Conservation (phyloP, 2,888 invertebrate species). For the Eupithecia insigniata region DNA sequence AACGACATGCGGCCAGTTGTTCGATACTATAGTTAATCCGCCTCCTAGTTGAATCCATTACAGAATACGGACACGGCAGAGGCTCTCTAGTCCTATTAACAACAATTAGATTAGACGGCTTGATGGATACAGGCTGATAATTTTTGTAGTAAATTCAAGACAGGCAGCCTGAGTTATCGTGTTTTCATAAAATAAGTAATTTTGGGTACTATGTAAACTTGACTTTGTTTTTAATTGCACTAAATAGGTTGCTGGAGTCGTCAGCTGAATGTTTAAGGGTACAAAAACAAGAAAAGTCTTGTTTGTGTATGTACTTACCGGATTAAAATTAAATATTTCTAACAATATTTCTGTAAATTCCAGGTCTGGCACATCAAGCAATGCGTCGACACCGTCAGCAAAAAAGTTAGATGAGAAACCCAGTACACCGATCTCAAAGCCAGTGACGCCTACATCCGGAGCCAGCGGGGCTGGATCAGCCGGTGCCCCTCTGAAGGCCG, state of each 20-base stretch:
- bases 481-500: slow-evolving; percentile 82
- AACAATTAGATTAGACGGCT: slow-evolving; percentile 71
- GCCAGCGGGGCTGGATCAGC: slow-evolving; percentile 85
- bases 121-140: slow-evolving; percentile 62
- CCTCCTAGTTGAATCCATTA: slow-evolving; percentile 74
- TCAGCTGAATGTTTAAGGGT: neutral
- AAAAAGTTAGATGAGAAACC: slow-evolving; percentile 95
- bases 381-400: slow-evolving; percentile 95
- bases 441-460: slow-evolving; percentile 92
- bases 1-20: slow-evolving; percentile 61
- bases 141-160: slow-evolving; percentile 58
- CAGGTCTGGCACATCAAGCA: slow-evolving; percentile 94
- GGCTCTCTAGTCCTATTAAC: slow-evolving; percentile 66
- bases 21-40: slow-evolving; percentile 68
- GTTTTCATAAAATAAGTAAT: slow-evolving; percentile 33
- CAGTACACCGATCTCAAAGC: slow-evolving; percentile 95
- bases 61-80: slow-evolving; percentile 56
- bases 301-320: neutral
- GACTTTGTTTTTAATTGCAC: slow-evolving; percentile 15
- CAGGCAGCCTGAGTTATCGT: slow-evolving; percentile 48
- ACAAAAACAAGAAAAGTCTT: neutral
- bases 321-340: neutral
- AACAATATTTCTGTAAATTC: slow-evolving; percentile 18
- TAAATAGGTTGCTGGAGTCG: neutral
- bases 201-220: slow-evolving; percentile 21